A percentile compares a stretch with the other conserved stretches of the same genome.
Evolutionary conservation across 2,797 vertebrate genomes (phyloP).

Genomic region (Eutrigla gurnardus): DNA sequence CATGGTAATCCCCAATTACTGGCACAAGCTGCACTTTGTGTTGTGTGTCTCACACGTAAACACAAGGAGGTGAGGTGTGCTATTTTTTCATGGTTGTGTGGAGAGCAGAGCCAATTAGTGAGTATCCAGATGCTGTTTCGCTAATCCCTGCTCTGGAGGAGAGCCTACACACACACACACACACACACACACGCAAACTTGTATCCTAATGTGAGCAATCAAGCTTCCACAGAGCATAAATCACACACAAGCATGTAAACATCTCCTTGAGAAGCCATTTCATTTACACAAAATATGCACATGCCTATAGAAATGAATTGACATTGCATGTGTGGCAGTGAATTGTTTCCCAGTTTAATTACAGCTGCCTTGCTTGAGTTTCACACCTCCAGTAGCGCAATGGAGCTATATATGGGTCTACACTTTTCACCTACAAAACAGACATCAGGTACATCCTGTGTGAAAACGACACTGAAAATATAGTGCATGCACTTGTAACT

Average conservation of each 20-base stretch:
- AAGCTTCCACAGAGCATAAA: conserved; percentile 53
- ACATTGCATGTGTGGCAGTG: neutral
- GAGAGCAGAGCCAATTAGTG: conserved; percentile 83
- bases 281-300: conserved; percentile 24
- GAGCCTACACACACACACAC: conserved; percentile 31
- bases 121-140: conserved; percentile 83
- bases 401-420: neutral
- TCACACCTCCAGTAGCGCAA: neutral
- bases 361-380: neutral
- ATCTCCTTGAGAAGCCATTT: conserved; percentile 15
- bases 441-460: no score
- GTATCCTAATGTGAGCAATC: conserved; percentile 55
- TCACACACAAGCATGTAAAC: conserved; percentile 55
- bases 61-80: conserved; percentile 67
- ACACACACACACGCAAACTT: conserved; percentile 13
- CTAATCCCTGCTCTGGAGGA: conserved; percentile 78
- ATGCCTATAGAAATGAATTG: conserved; percentile 22
- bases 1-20: conserved; percentile 84
- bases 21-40: conserved; percentile 70
- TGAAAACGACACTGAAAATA: no score
- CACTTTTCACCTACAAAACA: neutral
- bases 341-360: conserved; percentile 27
- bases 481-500: neutral
- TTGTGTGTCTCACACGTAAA: conserved; percentile 34
- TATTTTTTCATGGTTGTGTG: conserved; percentile 72